These are phyloP conservation scores for Lithophane semibrunnea DNA, from an alignment of 2,888 invertebrate genomes.

Conservation along the genomic window DNA sequence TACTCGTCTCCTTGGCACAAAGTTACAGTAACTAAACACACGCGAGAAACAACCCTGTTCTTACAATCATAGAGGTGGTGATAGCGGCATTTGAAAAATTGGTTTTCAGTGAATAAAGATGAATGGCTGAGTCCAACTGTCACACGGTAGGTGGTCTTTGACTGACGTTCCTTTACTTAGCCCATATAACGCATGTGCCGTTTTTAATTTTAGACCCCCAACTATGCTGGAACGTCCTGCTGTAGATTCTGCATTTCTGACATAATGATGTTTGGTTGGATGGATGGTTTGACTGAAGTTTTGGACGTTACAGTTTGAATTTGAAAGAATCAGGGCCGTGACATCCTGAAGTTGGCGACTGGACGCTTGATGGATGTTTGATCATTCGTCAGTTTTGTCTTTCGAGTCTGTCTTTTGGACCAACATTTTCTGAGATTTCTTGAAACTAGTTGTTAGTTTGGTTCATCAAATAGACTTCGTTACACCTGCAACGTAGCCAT, in stretches of 20 bases:
- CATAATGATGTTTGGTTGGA: neutral
- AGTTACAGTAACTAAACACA: slow-evolving; percentile 13
- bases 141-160: slow-evolving; percentile 87
- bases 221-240: slow-evolving; percentile 8
- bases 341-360: slow-evolving; percentile 7
- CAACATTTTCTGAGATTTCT: no score
- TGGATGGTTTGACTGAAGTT: neutral
- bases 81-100: slow-evolving; percentile 26
- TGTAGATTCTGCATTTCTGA: slow-evolving; percentile 13
- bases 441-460: neutral
- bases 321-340: slow-evolving; percentile 6
- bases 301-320: slow-evolving; percentile 8
- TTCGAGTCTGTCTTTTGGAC: neutral
- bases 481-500: neutral
- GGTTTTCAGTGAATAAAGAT: slow-evolving; percentile 83
- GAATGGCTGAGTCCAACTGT: slow-evolving; percentile 82
- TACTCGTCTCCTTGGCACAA: slow-evolving; percentile 75
- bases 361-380: slow-evolving; percentile 28
- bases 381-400: slow-evolving; percentile 2
- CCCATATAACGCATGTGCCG: slow-evolving; percentile 72
- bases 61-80: accelerated
- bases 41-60: slow-evolving; percentile 29
- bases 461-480: neutral
- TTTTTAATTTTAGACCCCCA: slow-evolving; percentile 82
- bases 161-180: slow-evolving; percentile 83